Conservation (phyloP, 1,140 invertebrate species). For the Drosophila melanogaster region Release_6_plus_ISO1_MT NT_033777.3:5054501-5055000, state of each 20-base stretch:
- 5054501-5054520: background rate
- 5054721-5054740: constrained; percentile 32
- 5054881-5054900: constrained; percentile 75
- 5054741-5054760: constrained; percentile 44
- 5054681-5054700: constrained; percentile 45
- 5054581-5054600: constrained; percentile 3
- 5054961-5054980: constrained; percentile 52
- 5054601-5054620: constrained; percentile 4
- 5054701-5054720: constrained; percentile 63
- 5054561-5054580: background rate
- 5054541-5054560: background rate
- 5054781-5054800: background rate
- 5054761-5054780: constrained; percentile 30
- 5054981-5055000: constrained; percentile 42
- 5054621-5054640: constrained; percentile 7
- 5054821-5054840: constrained; percentile 18
- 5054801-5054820: background rate
- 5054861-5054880: constrained; percentile 43
- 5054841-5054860: constrained; percentile 47
- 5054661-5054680: constrained; percentile 49
- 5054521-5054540: background rate
- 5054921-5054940: constrained; percentile 77
- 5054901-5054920: constrained; percentile 82
- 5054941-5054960: constrained; percentile 81
- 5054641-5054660: constrained; percentile 38